A percentile compares a stretch with the other conserved stretches of the same genome.
Evolutionary conservation across 2,797 vertebrate species (phyloP).

Genomic region (Fratercula arctica): DNA sequence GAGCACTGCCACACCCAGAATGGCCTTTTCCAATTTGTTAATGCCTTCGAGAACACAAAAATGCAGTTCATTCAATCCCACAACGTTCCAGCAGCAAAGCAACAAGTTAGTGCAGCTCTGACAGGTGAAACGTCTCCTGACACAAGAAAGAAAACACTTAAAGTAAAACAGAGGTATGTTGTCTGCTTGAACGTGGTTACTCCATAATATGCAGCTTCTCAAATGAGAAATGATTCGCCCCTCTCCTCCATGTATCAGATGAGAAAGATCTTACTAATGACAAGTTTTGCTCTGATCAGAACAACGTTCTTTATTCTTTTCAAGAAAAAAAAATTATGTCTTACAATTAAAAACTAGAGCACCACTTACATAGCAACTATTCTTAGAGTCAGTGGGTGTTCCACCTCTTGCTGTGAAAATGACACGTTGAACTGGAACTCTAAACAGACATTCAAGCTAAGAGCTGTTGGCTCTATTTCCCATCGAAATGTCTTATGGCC

Average conservation of each 20-base stretch:
- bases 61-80: background rate
- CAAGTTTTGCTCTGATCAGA: background rate
- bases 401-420: constrained; percentile 28
- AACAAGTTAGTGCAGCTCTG: background rate
- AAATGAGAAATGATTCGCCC: background rate
- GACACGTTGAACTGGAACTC: background rate
- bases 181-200: background rate
- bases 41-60: background rate
- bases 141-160: background rate
- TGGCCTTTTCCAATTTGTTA: background rate
- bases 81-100: background rate
- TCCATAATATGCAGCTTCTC: background rate
- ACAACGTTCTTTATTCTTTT: background rate
- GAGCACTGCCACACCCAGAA: background rate
- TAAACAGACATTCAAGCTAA: background rate
- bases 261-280: background rate
- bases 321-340: background rate
- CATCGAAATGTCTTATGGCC: background rate
- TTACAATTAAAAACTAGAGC: background rate
- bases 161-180: background rate
- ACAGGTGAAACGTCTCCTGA: background rate
- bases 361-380: background rate
- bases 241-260: background rate
- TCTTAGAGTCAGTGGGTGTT: constrained; percentile 8
- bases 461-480: constrained; percentile 18